Percentiles rank a stretch among this genome's conserved stretches.
Evolutionary conservation across 2,888 invertebrate genomes (phyloP).

Genomic region (Allophyes oxyacanthae): DNA sequence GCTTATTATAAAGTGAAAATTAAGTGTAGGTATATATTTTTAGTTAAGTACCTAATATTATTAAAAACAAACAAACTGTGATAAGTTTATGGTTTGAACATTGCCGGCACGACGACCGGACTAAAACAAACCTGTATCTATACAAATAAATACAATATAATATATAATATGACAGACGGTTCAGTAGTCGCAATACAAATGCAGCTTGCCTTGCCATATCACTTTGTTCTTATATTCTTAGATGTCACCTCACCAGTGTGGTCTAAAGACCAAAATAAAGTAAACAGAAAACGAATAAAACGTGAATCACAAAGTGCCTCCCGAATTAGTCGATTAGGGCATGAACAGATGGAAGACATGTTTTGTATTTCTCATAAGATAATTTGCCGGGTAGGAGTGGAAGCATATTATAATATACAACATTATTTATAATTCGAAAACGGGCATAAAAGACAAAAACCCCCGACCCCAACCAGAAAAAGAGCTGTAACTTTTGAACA

Average conservation of each 20-base stretch:
- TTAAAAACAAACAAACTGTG: too few relatives aligned
- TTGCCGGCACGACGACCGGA: conserved; percentile 5
- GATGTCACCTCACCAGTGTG: conserved; percentile 5
- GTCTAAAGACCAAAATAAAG: conserved; percentile 19
- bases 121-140: conserved; percentile 18
- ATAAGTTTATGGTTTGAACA: too few relatives aligned
- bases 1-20: too few relatives aligned
- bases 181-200: conserved; percentile 36
- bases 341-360: not conserved
- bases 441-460: too few relatives aligned
- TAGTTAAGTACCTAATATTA: too few relatives aligned
- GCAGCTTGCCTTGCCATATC: not conserved
- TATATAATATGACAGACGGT: not conserved
- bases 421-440: too few relatives aligned
- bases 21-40: too few relatives aligned
- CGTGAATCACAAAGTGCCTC: not conserved
- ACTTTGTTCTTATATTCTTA: conserved; percentile 4
- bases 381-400: too few relatives aligned
- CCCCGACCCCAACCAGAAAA: too few relatives aligned
- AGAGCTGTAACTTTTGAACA: too few relatives aligned
- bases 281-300: conserved; percentile 1
- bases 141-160: not conserved
- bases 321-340: conserved; percentile 3
- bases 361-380: not conserved
- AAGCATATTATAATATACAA: too few relatives aligned